Base-by-base conservation (phyloP, 2,113 vertebrate species). In the Etheostoma cragini region DNA sequence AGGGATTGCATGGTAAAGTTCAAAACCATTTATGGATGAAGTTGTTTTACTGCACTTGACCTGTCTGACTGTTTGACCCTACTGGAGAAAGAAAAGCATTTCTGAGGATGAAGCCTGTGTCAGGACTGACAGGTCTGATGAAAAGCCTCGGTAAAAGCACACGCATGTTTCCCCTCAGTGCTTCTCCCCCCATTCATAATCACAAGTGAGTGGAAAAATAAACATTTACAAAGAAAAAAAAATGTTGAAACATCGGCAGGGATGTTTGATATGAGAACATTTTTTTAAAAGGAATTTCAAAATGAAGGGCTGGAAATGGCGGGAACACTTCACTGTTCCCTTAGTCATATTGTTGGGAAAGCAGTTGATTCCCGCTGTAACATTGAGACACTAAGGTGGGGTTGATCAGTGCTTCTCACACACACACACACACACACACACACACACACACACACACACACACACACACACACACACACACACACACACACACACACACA, bases 301-400 rank as follows among this genome's bases (percentile, higher is more conserved):
- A 88, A 84, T 21, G 14, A 86, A 67, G 74, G 61, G 19, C 57
- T 50, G 64, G 81, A 78, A 81, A 70, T 65, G 60, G 53, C 52
- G 4, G 47, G 54, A 80, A 75, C 78, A 74, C 88, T 87, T 82
- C 68, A 83, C 66, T 35, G 45, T 35, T 78, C 42, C 83, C 64
- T 88, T 76, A 87, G 75, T 90, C 86, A 89, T 17, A 33, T 56
- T 24, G 2, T 81, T 88, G 87, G 79, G 80, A 80, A 89, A 88
- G 64, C 11, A 45, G 33, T 72, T 42, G 8, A 68, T 49, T 76
- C 56, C 66, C 12, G 7, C 8, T 14, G 33, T 56, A 49, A 49
- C 4, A 21, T 80, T 78, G 63, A 81, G 72, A 68, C 65, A 77
- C 13, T 11, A 64, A 65, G 85, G 65, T 67, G 69, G 42, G 73